Percentiles rank a stretch among this genome's conserved stretches.
Evolutionary conservation across 2,113 vertebrate genomes (phyloP).

Genomic region (Eidolon helvum): DNA sequence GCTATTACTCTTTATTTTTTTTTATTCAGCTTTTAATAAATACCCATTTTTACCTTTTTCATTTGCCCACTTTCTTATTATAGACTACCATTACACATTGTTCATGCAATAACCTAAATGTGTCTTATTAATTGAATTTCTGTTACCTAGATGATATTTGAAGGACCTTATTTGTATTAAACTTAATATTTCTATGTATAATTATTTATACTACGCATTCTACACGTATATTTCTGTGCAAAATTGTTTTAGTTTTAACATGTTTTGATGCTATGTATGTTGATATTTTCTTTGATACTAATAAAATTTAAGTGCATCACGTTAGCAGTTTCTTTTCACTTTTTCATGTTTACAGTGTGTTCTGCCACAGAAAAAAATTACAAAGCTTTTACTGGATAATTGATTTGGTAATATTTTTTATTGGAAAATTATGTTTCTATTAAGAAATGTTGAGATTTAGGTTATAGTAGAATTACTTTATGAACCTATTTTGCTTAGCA

Average conservation of each 20-base stretch:
- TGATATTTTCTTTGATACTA: conserved; percentile 11
- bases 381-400: conserved; percentile 63
- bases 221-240: background rate
- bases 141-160: background rate
- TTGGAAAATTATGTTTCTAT: conserved; percentile 71
- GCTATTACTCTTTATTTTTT: background rate
- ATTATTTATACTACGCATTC: background rate
- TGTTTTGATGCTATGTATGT: conserved; percentile 61
- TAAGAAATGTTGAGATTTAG: conserved; percentile 17
- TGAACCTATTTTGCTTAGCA: background rate
- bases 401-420: conserved; percentile 63
- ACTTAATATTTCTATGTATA: background rate
- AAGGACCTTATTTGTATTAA: background rate
- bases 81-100: background rate
- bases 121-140: background rate
- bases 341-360: background rate
- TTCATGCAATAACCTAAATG: background rate
- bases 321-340: background rate
- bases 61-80: background rate
- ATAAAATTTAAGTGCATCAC: background rate
- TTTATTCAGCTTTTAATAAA: background rate
- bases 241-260: background rate
- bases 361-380: conserved; percentile 58
- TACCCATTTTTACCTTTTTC: background rate
- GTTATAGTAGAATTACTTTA: conserved; percentile 14